Evolutionary conservation across 2,888 invertebrate species (phyloP).

Genomic region (Ormia ochracea): DNA sequence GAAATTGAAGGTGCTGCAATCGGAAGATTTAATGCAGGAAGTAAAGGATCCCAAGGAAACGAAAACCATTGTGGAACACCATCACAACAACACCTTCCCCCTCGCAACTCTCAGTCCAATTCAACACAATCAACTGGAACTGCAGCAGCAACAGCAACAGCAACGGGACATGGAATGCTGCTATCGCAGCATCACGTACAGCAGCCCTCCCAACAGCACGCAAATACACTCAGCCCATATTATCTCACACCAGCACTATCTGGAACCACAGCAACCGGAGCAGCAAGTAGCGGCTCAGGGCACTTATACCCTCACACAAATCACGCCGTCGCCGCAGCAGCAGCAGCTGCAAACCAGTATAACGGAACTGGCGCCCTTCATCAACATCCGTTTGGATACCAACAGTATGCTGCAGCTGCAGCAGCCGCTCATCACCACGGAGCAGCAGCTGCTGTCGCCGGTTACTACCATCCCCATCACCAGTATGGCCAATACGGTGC

Average conservation of each 20-base stretch:
- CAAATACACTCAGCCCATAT: conserved; percentile 70
- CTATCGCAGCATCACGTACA: conserved; percentile 66
- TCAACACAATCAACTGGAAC: conserved; percentile 58
- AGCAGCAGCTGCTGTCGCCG: conserved; percentile 27
- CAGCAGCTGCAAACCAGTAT: conserved; percentile 70
- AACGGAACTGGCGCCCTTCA: conserved; percentile 75
- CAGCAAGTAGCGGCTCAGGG: conserved; percentile 68
- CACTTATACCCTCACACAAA: conserved; percentile 73
- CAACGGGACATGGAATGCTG: conserved; percentile 57
- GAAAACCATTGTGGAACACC: conserved; percentile 59
- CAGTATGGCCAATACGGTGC: conserved; percentile 70
- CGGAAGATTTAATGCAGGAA: too few relatives aligned
- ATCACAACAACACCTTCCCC: conserved; percentile 27
- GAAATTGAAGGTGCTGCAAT: too few relatives aligned
- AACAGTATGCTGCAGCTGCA: conserved; percentile 67
- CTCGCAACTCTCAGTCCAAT: conserved; percentile 34
- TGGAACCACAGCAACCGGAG: conserved; percentile 67
- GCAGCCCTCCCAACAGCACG: conserved; percentile 64
- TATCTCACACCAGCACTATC: conserved; percentile 71
- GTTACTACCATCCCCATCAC: conserved; percentile 78
- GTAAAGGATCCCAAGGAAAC: conserved; percentile 32
- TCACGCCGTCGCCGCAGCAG: conserved; percentile 68
- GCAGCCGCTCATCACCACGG: conserved; percentile 76
- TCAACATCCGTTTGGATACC: conserved; percentile 77
- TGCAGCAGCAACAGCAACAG: conserved; percentile 65